phyloP scores from a whole-genome alignment of 1,140 invertebrate species.

The Latrodectus geometricus region DNA sequence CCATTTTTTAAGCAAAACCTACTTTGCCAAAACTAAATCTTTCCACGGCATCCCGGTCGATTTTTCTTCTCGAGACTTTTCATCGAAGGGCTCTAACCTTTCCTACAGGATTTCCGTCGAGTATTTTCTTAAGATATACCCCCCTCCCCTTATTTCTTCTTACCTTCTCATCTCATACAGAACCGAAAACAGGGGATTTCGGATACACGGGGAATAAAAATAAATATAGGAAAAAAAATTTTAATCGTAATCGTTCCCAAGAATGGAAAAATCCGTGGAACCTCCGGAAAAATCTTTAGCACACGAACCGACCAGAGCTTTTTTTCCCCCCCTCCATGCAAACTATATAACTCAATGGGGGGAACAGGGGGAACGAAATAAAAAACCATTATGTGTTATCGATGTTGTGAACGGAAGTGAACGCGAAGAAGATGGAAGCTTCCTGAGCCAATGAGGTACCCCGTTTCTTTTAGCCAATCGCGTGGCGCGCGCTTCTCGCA shows the following conservation, averaged over 20 bases:
- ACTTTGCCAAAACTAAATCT: constrained; percentile 1
- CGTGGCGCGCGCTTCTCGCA: constrained; percentile 31
- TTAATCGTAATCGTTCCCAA: constrained; percentile 22
- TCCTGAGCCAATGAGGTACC: constrained; percentile 20
- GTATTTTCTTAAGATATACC: constrained; percentile 7
- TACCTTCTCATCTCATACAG: background rate
- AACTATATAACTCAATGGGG: background rate
- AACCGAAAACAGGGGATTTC: background rate
- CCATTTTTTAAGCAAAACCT: background rate
- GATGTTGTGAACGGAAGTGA: constrained; percentile 49
- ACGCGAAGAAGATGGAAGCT: constrained; percentile 16
- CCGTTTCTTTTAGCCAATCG: constrained; percentile 12
- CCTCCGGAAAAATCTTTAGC: constrained; percentile 39
- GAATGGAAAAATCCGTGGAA: constrained; percentile 30
- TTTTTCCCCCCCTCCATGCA: background rate
- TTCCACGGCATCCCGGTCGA: constrained; percentile 28
- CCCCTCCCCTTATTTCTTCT: constrained; percentile 5
- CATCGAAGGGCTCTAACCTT: constrained; percentile 42
- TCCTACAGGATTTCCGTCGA: constrained; percentile 54
- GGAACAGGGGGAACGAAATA: background rate
- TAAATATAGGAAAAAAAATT: background rate
- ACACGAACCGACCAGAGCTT: constrained; percentile 6
- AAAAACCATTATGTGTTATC: constrained; percentile 32
- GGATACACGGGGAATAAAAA: background rate
- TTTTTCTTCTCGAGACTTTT: constrained; percentile 35